Conservation (phyloP, 1,140 invertebrate genomes). For the Pseudomyrmex flavicornis region DNA sequence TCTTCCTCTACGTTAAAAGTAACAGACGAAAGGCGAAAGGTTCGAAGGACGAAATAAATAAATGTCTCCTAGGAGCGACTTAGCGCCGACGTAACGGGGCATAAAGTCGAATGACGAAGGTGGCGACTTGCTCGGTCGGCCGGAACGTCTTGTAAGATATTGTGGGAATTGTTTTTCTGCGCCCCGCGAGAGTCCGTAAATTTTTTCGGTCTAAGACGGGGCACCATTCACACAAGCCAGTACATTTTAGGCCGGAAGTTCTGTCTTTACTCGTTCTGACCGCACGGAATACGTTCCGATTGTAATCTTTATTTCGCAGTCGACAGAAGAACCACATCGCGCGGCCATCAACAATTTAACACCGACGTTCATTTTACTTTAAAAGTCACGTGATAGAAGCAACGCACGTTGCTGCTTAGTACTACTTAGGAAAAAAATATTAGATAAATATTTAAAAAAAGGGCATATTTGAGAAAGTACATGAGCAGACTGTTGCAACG, state of each 20-base stretch:
- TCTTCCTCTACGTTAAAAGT: conserved; percentile 57
- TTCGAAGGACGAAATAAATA: conserved; percentile 44
- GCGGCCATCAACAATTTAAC: neutral
- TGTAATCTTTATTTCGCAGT: neutral
- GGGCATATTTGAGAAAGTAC: conserved; percentile 41
- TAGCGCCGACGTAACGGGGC: conserved; percentile 52
- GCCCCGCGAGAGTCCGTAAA: conserved; percentile 67
- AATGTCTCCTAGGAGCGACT: conserved; percentile 51
- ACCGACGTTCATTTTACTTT: conserved; percentile 3
- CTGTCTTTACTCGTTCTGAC: conserved; percentile 63
- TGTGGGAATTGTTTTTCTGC: conserved; percentile 84
- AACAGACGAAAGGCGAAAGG: conserved; percentile 38
- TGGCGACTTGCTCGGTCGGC: conserved; percentile 69
- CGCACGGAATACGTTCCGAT: neutral
- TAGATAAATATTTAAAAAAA: conserved; percentile 31
- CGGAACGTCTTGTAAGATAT: conserved; percentile 79
- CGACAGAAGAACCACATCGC: neutral
- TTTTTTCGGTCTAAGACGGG: conserved; percentile 63
- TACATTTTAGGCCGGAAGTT: conserved; percentile 77
- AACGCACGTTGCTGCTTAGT: conserved; percentile 28
- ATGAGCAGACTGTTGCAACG: conserved; percentile 46
- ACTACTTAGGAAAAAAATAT: conserved; percentile 3
- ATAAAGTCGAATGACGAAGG: conserved; percentile 57
- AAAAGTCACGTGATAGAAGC: conserved; percentile 49
- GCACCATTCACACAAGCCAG: conserved; percentile 77